Evolutionary conservation across 2,797 vertebrate genomes (phyloP).

Genomic region (Neosilurus hyrtlii): DNA sequence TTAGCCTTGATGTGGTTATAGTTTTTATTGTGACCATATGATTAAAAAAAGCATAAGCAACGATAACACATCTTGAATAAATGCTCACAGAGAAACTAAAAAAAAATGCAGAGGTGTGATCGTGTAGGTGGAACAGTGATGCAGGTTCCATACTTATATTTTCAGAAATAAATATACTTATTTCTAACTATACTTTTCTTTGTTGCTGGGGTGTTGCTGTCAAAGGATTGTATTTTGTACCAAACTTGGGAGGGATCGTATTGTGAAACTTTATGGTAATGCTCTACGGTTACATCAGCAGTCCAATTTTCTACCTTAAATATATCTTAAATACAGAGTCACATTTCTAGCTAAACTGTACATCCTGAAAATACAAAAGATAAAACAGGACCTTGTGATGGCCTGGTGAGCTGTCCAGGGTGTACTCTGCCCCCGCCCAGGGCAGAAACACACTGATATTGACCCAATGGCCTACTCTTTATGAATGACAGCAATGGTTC

Average conservation of each 20-base stretch:
- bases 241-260: neutral
- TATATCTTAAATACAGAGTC: too few species aligned
- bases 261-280: too few species aligned
- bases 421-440: too few species aligned
- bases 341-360: neutral
- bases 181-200: neutral
- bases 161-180: neutral
- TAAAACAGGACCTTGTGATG: neutral
- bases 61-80: neutral
- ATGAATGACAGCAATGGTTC: too few species aligned
- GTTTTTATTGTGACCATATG: slow-evolving; percentile 12
- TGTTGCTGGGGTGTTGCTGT: neutral
- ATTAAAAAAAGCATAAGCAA: neutral
- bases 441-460: too few species aligned
- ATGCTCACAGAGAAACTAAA: neutral
- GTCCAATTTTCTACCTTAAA: neutral
- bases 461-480: too few species aligned
- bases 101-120: neutral
- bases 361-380: neutral
- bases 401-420: too few species aligned
- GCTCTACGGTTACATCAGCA: neutral
- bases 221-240: neutral
- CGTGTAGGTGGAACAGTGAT: neutral
- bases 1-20: slow-evolving; percentile 11
- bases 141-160: neutral